Evolutionary conservation across 2,888 invertebrate genomes (phyloP).

Genomic region (Acrobasis consociella): DNA sequence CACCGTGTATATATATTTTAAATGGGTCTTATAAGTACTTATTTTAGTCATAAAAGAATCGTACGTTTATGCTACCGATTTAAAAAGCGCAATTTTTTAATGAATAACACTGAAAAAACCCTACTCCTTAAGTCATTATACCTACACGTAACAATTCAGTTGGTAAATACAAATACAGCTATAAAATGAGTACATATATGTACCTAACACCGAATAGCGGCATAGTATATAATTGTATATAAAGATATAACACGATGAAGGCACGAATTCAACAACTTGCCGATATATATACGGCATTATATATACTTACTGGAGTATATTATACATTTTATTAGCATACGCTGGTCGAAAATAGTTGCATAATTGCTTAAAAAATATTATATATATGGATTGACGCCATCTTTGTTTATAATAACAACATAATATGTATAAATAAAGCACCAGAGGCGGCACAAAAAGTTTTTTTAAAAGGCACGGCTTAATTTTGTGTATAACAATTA

Average conservation of each 20-base stretch:
- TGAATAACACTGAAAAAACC: neutral
- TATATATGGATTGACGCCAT: too few relatives aligned
- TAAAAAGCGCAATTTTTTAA: too few relatives aligned
- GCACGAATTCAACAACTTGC: constrained; percentile 17
- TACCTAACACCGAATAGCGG: constrained; percentile 20
- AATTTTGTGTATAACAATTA: too few relatives aligned
- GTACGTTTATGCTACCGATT: too few relatives aligned
- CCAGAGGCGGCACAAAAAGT: too few relatives aligned
- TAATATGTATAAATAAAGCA: too few relatives aligned
- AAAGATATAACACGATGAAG: constrained; percentile 16
- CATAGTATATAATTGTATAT: neutral
- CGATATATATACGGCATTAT: neutral
- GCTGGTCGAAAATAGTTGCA: constrained; percentile 1
- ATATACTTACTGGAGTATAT: constrained; percentile 11
- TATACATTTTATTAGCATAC: neutral
- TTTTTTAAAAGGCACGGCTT: too few relatives aligned
- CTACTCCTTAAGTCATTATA: too few relatives aligned
- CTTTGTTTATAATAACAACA: too few relatives aligned
- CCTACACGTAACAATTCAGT: neutral
- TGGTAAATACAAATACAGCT: neutral
- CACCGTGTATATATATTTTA: too few relatives aligned
- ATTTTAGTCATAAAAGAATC: too few relatives aligned
- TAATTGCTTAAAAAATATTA: neutral
- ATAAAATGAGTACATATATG: constrained; percentile 2
- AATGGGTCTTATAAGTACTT: too few relatives aligned